Percentiles rank a stretch among this genome's conserved stretches.
These are phyloP conservation scores for Tamias sibiricus DNA, from an alignment of 2,113 vertebrate species.

Conservation along the genomic window DNA sequence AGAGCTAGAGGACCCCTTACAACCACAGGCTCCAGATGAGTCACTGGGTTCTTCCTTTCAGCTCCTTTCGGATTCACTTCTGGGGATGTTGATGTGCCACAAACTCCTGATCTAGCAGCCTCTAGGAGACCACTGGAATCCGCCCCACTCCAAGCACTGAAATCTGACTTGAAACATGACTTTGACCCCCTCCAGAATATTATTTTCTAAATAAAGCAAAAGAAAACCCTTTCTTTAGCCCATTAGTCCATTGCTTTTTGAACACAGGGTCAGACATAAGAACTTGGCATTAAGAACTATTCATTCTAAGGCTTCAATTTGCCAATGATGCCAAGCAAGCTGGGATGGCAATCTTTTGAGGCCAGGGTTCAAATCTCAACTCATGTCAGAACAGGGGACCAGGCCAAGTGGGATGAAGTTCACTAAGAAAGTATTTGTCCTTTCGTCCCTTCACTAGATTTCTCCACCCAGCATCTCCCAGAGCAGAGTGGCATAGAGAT, in stretches of 20 bases:
- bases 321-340: background rate
- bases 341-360: background rate
- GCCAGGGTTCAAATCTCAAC: background rate
- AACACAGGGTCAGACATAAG: background rate
- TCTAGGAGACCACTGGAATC: background rate
- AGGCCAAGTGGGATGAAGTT: background rate
- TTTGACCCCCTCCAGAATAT: background rate
- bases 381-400: background rate
- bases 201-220: constrained; percentile 63
- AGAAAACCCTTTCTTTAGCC: background rate
- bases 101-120: background rate
- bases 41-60: constrained; percentile 41
- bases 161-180: background rate
- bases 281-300: background rate
- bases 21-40: background rate
- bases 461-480: background rate
- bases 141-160: background rate
- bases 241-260: background rate
- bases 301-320: background rate
- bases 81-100: constrained; percentile 68
- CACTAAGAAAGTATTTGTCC: background rate
- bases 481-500: background rate
- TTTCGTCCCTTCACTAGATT: background rate
- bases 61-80: constrained; percentile 80
- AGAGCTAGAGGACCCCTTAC: background rate